A percentile compares a stretch with the other conserved stretches of the same genome.
Conservation (phyloP, 2,797 vertebrate species). For the Coluber constrictor region DNA sequence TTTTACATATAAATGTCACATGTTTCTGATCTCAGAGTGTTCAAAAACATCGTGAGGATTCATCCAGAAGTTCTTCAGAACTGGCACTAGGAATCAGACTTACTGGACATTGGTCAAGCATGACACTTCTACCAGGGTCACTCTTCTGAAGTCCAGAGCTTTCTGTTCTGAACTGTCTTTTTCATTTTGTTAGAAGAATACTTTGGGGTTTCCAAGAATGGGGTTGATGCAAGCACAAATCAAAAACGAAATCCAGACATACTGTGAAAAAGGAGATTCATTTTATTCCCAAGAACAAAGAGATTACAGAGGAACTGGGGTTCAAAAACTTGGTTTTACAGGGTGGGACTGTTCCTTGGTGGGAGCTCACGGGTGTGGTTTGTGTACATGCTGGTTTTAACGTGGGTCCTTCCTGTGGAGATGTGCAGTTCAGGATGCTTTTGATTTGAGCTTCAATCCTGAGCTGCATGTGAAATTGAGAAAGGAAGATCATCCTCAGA, state of each 20-base stretch:
- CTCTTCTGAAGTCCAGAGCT: background rate
- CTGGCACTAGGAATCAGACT: background rate
- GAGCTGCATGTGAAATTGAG: background rate
- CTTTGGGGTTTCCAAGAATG: background rate
- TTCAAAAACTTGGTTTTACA: background rate
- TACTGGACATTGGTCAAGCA: background rate
- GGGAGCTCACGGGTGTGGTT: background rate
- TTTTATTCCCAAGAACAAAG: background rate
- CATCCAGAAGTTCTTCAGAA: background rate
- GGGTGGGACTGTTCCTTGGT: background rate
- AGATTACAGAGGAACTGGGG: background rate
- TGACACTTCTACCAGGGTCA: background rate
- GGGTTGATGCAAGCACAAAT: background rate
- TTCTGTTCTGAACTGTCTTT: background rate
- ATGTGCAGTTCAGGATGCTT: background rate
- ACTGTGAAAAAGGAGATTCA: background rate
- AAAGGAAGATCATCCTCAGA: background rate
- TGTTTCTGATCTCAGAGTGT: background rate
- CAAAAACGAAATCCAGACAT: background rate
- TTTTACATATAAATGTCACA: background rate
- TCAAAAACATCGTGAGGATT: background rate
- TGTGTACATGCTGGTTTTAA: background rate
- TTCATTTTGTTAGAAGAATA: background rate
- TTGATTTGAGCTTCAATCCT: background rate
- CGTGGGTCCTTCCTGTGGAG: background rate